Conservation (phyloP, 2,888 invertebrate genomes). For the Microctonus hyperodae region DNA sequence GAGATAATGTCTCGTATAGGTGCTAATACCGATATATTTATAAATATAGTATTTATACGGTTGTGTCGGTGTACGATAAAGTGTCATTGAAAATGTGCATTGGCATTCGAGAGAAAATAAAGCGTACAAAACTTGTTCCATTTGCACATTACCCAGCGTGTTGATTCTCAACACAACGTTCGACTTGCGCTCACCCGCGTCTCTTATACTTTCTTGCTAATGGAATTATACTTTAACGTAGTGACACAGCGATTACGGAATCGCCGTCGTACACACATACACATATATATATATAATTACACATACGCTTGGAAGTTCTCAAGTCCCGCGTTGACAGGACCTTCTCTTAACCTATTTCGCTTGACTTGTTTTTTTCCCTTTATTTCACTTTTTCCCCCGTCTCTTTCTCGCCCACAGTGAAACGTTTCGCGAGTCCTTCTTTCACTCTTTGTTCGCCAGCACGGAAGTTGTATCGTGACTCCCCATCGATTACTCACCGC, state of each 20-base stretch:
- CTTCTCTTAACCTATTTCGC: slow-evolving; percentile 26
- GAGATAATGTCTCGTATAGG: background rate
- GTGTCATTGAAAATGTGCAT: slow-evolving; percentile 24
- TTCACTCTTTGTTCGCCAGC: slow-evolving; percentile 18
- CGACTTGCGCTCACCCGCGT: background rate
- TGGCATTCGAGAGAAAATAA: slow-evolving; percentile 26
- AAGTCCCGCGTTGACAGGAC: slow-evolving; percentile 16
- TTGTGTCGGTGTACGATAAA: slow-evolving; percentile 2
- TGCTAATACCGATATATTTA: too few species aligned
- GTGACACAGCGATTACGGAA: slow-evolving; percentile 62
- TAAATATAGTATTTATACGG: background rate
- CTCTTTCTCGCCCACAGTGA: background rate
- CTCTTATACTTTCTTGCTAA: slow-evolving; percentile 47
- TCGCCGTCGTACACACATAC: slow-evolving; percentile 39
- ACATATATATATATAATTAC: background rate
- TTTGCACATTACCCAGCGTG: slow-evolving; percentile 4
- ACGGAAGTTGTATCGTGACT: slow-evolving; percentile 26
- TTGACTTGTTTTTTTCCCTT: slow-evolving; percentile 26
- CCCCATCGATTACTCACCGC: slow-evolving; percentile 31
- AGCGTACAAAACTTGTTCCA: slow-evolving; percentile 6
- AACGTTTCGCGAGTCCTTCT: background rate
- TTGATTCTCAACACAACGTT: background rate
- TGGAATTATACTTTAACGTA: slow-evolving; percentile 60
- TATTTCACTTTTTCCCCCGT: slow-evolving; percentile 2
- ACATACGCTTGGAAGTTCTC: slow-evolving; percentile 23